Evolutionary conservation across 2,797 vertebrate species (phyloP), one percentile per base, ranked within the genome.

Genomic region (Hypotaenidia okinawae): DNA sequence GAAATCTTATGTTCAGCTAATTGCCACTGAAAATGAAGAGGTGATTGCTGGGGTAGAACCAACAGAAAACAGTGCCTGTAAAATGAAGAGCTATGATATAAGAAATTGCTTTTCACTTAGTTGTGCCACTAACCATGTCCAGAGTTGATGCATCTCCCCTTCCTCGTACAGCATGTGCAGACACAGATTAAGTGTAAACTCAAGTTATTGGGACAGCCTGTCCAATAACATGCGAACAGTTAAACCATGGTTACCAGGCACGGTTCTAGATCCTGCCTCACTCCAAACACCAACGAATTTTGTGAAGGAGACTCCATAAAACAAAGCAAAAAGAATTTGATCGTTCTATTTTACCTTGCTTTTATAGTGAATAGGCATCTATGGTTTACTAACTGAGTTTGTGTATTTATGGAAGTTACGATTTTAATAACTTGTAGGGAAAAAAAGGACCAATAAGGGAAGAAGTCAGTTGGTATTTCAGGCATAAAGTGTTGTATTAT

Each of bases 341-440:
- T 41, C 10, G 18, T 64, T 79, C 39, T 74, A 6, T 67, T 87
- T 85, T 57, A 83, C 9, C 10, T 77, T 45, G 24, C 68, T 77
- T 93, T 72, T 59, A 41, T 75, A 78, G 14, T 81, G 18, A 88
- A 78, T 14, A 8, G 30, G 3, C 13, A 59, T 39, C 5, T 28
- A 55, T 37, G 6, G 1, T 5, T 62, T 59, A 66, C 5, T 58
- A 3, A 1, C 0, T 39, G 27, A 72, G 27, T n/a, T 61, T 73
- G 1, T 47, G 21, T 79, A 45, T 86, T 95, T 93, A 79, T 58
- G 27, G 51, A 81, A 90, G 15, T 13, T 81, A 28, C 47, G 33
- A 88, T 66, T 91, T 86, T 51, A 85, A 77, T 41, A 94, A 39
- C 33, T 75, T 83, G 66, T 64, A 18, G 93, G 25, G 57, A 78